Percentiles rank a stretch among this genome's conserved stretches.
phyloP scores from a whole-genome alignment of 2,888 invertebrate genomes.

The Nowickia ferox region DNA sequence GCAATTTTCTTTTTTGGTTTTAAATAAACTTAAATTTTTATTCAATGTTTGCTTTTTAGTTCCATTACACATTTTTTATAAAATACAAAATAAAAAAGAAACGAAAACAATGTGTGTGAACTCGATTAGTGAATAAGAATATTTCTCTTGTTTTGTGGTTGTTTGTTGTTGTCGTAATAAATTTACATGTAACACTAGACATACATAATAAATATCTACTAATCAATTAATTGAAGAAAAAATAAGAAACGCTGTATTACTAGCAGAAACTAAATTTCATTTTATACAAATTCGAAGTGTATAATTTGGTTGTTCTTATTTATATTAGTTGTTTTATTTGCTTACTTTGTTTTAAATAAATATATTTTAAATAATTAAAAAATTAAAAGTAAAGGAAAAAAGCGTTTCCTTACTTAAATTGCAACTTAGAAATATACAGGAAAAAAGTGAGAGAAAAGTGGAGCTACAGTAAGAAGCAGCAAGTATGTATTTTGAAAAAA shows the following conservation, averaged over 20 bases:
- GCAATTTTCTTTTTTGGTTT: slow-evolving; percentile 40
- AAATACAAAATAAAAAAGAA: slow-evolving; percentile 57
- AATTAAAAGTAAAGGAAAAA: slow-evolving; percentile 20
- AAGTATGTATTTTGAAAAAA: background rate
- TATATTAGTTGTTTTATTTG: background rate
- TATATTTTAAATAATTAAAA: slow-evolving; percentile 20
- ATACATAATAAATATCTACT: slow-evolving; percentile 60
- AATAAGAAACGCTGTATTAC: slow-evolving; percentile 27
- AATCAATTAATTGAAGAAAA: slow-evolving; percentile 41
- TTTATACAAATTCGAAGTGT: slow-evolving; percentile 35
- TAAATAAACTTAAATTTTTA: slow-evolving; percentile 58
- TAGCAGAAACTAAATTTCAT: slow-evolving; percentile 43
- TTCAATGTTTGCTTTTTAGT: slow-evolving; percentile 14
- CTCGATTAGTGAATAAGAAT: slow-evolving; percentile 59
- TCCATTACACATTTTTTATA: slow-evolving; percentile 55
- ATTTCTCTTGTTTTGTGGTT: slow-evolving; percentile 53
- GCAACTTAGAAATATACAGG: slow-evolving; percentile 30
- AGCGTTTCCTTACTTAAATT: slow-evolving; percentile 24
- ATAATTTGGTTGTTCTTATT: slow-evolving; percentile 1
- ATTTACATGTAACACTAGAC: slow-evolving; percentile 68
- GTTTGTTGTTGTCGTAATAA: slow-evolving; percentile 41
- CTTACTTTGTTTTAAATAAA: background rate
- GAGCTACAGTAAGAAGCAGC: background rate
- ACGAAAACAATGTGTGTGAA: slow-evolving; percentile 51
- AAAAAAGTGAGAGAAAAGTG: background rate